Evolutionary conservation across 2,113 vertebrate genomes (phyloP).

Genomic region (Urocynchramus pylzowi): DNA sequence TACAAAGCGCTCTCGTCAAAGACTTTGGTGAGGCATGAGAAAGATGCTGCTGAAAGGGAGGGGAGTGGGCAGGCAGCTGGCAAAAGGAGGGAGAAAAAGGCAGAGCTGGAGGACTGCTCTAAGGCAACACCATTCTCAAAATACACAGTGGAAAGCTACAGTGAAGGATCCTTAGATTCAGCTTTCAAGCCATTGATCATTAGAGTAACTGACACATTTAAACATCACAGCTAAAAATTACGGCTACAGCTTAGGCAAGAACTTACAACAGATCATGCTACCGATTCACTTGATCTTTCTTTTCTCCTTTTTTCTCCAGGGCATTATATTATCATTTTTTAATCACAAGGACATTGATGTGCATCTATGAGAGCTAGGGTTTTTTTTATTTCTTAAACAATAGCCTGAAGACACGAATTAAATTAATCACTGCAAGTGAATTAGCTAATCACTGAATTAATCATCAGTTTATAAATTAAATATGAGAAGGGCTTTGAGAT

Average conservation of each 20-base stretch:
- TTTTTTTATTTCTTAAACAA: slow-evolving; percentile 23
- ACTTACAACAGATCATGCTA: background rate
- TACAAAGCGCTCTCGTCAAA: background rate
- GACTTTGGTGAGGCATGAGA: background rate
- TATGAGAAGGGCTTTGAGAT: slow-evolving; percentile 40
- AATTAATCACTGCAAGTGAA: slow-evolving; percentile 42
- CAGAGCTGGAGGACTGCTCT: background rate
- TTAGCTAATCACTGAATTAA: slow-evolving; percentile 52
- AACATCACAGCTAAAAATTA: slow-evolving; percentile 65
- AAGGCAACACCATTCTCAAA: slow-evolving; percentile 63
- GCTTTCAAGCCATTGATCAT: slow-evolving; percentile 81
- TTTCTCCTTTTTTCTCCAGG: slow-evolving; percentile 16
- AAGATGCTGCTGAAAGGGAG: background rate
- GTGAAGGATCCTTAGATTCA: slow-evolving; percentile 72
- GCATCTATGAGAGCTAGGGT: background rate
- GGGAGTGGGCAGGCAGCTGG: background rate
- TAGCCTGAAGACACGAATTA: slow-evolving; percentile 44
- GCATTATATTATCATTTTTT: slow-evolving; percentile 41
- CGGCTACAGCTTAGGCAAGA: background rate
- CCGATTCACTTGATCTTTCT: background rate
- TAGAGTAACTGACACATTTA: slow-evolving; percentile 80
- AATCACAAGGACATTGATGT: slow-evolving; percentile 18
- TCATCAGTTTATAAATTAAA: slow-evolving; percentile 52
- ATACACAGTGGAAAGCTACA: slow-evolving; percentile 85
- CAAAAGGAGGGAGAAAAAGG: background rate